Base-by-base conservation (phyloP, 2,888 invertebrate species). In the Chrysolina haemoptera region DNA sequence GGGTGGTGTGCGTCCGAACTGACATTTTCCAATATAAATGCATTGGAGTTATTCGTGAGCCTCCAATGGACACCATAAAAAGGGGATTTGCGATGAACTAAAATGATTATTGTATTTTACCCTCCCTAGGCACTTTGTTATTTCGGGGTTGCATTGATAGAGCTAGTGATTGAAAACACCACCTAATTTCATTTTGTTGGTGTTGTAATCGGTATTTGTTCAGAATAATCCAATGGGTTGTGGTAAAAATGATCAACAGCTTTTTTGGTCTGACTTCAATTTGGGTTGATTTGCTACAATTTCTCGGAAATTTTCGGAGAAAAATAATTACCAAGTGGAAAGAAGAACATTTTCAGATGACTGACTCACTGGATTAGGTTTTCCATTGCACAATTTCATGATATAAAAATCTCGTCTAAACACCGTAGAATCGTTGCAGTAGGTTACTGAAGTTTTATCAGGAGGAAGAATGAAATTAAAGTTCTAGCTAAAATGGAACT, bases 41-140 rank as follows among this genome's bases (percentile, higher is more conserved):
- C 68, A 59, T 41, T 72, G 63, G 63, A 50, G 68, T 72, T 68
- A 72, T 35, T 53, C 18, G 53, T 46, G 66, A 68, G 63, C 72
- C 66, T 67, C 35, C 59, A 59, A 59, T 59, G 59, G 27, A 11
- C 59, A 35, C 35, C 14, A n/a, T 27, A 71, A 76, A 69, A 66
- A 72, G 72, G 68, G 71, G 64, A 74, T 71, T 73, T 73, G 74
- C 62, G 68, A 76, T 74, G 74, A 74, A 76, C 70, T 76, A 76
- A 76, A 76, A 72, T 70, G 70, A 73, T 76, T 74, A 76, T 76
- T 74, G 71, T 76, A 70, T 72, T 76, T 71, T 68, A 62, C 67
- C 69, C 74, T 67, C 76, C 68, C 70, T 68, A 64, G 55, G 55
- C 64, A 70, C 65, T 76, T 69, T 73, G 71, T 74, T 67, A 74